Base-by-base conservation (phyloP, 2,113 vertebrate genomes). In the Morone chrysops region DNA sequence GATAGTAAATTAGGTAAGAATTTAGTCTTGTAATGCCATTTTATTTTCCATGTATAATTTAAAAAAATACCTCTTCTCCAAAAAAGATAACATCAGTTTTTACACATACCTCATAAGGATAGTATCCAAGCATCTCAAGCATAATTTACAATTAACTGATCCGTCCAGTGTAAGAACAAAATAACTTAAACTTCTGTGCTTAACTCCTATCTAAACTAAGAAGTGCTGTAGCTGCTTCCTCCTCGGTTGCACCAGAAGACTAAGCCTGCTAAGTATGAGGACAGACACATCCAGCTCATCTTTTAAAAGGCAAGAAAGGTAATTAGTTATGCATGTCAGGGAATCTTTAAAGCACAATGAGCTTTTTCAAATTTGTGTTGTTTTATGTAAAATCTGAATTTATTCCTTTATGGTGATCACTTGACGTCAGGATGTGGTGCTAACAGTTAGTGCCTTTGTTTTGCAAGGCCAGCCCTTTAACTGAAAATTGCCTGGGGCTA, bases 41-140 rank as follows among this genome's bases (percentile, higher is more conserved):
- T 75, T 43, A 18, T 54, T 22, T 31, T 36, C 4, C 2, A 16
- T 45, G 11, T 1, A 72, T 14, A 41, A 65, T n/a, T 6, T 0
- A 41, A 25, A 57, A 68, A 74, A 48, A 38, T 8, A 22, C 0
- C n/a, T 11, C 5, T 12, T 45, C 56, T 48, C 45, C 7, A 38
- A 50, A 45, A 62, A 14, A 25, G 22, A 47, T 5, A 43, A 14
- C 0, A 31, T 51, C 61, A 5, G 1, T 61, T 83, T 70, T 79
- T 4, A 68, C 76, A 89, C 93, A 94, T 95, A 98, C 97, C 97
- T 98, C 96, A 91, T 96, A 96, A 90, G 95, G 95, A 78, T 96
- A 96, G 93, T 96, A 98, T 90, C 97, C 96, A 90, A 98, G 96
- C 96, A 98, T 97, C 95, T 97, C 96, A 95, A 98, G 93, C 96